Evolutionary conservation across 2,797 vertebrate genomes (phyloP).

Genomic region (Rhinichthys osculus): DNA sequence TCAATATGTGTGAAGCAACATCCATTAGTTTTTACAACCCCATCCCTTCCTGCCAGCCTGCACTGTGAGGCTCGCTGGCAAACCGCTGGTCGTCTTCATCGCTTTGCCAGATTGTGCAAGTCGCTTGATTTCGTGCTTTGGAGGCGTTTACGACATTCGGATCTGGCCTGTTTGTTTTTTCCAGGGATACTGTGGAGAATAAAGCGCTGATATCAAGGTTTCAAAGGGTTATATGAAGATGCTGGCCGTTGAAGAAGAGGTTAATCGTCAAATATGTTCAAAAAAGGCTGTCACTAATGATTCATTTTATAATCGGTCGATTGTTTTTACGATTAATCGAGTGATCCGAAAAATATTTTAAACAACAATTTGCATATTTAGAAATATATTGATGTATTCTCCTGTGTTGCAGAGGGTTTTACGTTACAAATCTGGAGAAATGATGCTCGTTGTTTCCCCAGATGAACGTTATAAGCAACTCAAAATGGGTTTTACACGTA

Average conservation of each 20-base stretch:
- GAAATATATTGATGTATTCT: not conserved
- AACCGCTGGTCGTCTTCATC: conserved; percentile 37
- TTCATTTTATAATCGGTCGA: not conserved
- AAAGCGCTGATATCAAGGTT: not conserved
- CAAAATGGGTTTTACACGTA: not conserved
- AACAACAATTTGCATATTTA: not conserved
- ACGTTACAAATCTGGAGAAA: not conserved
- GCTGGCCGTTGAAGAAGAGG: not conserved
- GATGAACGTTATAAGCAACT: not conserved
- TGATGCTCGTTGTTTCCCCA: not conserved
- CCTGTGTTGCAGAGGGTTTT: not conserved
- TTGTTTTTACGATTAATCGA: not conserved
- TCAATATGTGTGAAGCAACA: conserved; percentile 61
- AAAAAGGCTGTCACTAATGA: not conserved
- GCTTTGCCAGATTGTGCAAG: conserved; percentile 65
- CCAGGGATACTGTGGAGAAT: not conserved
- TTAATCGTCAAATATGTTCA: not conserved
- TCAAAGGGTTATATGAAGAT: not conserved
- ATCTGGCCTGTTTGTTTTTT: conserved; percentile 40
- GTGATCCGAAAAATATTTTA: not conserved
- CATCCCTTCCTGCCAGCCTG: conserved; percentile 46
- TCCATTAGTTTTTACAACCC: conserved; percentile 31
- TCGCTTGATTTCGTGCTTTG: conserved; percentile 46
- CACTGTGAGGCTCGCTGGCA: conserved; percentile 46
- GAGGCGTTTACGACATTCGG: conserved; percentile 40